phyloP scores from a whole-genome alignment of 2,888 invertebrate genomes.

The Heliconius sara region DNA sequence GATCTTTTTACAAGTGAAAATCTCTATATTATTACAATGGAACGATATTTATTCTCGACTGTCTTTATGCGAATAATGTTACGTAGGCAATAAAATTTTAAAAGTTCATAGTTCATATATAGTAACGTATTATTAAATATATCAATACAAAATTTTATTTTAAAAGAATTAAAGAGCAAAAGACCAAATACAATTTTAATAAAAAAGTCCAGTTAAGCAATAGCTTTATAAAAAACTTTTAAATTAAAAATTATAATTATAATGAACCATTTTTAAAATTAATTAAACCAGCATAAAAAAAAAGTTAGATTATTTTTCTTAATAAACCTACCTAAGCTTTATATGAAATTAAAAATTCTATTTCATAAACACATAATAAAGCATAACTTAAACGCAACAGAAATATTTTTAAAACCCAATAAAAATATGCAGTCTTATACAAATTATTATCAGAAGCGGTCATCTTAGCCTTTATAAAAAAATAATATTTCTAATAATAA shows the following conservation, averaged over 20 bases:
- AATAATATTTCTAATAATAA: background rate
- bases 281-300: background rate
- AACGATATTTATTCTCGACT: background rate
- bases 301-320: background rate
- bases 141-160: background rate
- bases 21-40: too few relatives aligned
- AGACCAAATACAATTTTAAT: background rate
- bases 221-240: background rate
- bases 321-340: background rate
- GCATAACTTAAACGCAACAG: background rate
- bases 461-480: conserved; percentile 5
- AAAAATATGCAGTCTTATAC: background rate
- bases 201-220: background rate
- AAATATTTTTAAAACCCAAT: background rate
- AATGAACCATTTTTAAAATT: background rate
- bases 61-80: background rate
- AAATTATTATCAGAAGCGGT: background rate
- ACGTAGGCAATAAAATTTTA: background rate
- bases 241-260: background rate
- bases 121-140: background rate
- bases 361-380: background rate
- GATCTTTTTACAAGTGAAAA: too few relatives aligned
- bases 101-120: background rate
- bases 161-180: background rate
- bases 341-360: background rate